Evolutionary conservation across 2,888 invertebrate species (phyloP).

Genomic region (Ormyrus pomaceus): DNA sequence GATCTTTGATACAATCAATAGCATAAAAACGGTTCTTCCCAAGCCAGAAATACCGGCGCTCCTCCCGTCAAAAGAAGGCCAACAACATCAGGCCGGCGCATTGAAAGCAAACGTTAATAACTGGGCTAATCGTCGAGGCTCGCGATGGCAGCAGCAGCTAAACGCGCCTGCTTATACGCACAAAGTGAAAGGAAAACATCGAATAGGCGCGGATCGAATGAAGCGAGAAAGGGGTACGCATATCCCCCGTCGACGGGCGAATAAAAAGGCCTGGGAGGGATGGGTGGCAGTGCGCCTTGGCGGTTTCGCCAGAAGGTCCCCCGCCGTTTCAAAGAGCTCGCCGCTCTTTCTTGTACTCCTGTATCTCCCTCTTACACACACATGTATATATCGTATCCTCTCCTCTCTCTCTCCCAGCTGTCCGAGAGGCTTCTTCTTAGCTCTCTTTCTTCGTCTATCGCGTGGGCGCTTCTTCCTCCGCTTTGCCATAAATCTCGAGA

Average conservation of each 20-base stretch:
- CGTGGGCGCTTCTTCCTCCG: not conserved
- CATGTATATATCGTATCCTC: not conserved
- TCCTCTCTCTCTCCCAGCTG: not conserved
- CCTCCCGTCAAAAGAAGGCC: not conserved
- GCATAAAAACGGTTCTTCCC: not conserved
- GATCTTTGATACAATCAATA: not conserved
- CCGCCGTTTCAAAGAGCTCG: conserved; percentile 51
- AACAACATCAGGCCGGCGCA: not conserved
- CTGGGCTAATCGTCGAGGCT: conserved; percentile 26
- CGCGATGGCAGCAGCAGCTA: conserved; percentile 25
- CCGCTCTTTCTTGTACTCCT: conserved; percentile 37
- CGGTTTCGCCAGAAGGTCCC: conserved; percentile 48
- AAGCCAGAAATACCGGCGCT: not conserved
- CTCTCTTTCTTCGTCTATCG: not conserved
- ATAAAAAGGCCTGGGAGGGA: conserved; percentile 7
- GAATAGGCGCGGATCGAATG: not conserved
- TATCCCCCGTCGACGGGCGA: not conserved
- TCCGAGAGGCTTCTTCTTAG: not conserved
- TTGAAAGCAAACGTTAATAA: conserved; percentile 50
- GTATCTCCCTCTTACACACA: conserved; percentile 2
- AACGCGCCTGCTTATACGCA: not conserved
- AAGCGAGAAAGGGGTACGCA: not conserved
- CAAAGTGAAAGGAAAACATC: conserved; percentile 44
- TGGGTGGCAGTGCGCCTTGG: conserved; percentile 24
- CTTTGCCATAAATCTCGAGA: conserved; percentile 68